These are phyloP conservation scores for Oscheius onirici DNA, from an alignment of 2,888 invertebrate species.

Conservation along the genomic window DNA sequence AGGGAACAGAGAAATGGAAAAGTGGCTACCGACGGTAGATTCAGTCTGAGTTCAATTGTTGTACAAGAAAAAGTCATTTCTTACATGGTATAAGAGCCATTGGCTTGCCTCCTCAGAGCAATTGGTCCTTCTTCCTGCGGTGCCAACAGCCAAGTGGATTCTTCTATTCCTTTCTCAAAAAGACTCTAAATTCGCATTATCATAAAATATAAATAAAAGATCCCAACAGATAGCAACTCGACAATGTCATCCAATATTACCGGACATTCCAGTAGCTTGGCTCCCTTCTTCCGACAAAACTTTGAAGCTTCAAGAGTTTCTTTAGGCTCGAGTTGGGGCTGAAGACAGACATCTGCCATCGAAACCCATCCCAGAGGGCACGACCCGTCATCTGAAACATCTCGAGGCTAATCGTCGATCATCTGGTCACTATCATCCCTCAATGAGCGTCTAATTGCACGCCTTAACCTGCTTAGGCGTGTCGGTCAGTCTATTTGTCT, in stretches of 20 bases:
- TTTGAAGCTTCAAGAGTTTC: background rate
- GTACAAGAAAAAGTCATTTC: background rate
- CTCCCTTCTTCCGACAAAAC: background rate
- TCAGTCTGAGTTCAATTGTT: conserved; percentile 35
- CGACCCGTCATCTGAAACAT: conserved; percentile 12
- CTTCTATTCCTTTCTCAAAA: conserved; percentile 9
- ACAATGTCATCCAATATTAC: background rate
- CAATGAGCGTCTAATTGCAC: conserved; percentile 30
- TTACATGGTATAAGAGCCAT: conserved; percentile 45
- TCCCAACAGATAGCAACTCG: background rate
- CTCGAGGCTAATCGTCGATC: conserved; percentile 14
- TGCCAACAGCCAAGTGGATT: conserved; percentile 19
- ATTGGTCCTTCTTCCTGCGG: conserved; percentile 11
- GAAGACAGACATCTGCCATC: conserved; percentile 15
- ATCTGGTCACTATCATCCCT: conserved; percentile 15
- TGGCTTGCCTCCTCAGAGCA: conserved; percentile 38
- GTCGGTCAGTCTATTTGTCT: background rate
- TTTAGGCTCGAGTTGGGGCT: conserved; percentile 1
- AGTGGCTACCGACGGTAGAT: conserved; percentile 42
- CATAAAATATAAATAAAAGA: background rate
- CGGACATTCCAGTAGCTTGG: conserved; percentile 2
- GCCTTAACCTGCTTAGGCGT: conserved; percentile 25
- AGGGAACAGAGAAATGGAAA: conserved; percentile 59
- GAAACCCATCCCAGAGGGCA: conserved; percentile 16
- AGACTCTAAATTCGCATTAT: background rate